These are phyloP conservation scores for Helicolenus hilgendorfi DNA, from an alignment of 2,797 vertebrate genomes.

Conservation along the genomic window DNA sequence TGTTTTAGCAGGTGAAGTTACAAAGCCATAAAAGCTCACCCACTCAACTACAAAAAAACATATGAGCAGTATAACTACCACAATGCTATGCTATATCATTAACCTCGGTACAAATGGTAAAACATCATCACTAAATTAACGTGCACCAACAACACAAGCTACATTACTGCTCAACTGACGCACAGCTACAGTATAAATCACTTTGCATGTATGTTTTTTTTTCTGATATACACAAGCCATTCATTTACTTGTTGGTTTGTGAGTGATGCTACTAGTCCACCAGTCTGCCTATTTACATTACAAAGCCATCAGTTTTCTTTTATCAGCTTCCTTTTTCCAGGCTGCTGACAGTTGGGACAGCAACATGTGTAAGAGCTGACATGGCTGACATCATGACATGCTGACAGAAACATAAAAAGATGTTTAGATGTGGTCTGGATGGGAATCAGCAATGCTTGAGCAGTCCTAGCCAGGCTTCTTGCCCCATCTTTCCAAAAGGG, in stretches of 20 bases:
- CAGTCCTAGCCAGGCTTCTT: neutral
- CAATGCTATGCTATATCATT: neutral
- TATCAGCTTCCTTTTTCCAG: constrained; percentile 33
- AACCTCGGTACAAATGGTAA: neutral
- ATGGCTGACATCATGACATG: constrained; percentile 40
- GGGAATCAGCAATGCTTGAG: neutral
- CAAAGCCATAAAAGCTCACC: too few species aligned
- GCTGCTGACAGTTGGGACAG: constrained; percentile 45
- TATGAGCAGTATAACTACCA: neutral
- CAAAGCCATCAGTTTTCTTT: constrained; percentile 38
- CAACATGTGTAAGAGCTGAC: constrained; percentile 53
- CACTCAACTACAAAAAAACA: neutral
- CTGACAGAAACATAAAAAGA: constrained; percentile 57
- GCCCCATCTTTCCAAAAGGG: neutral
- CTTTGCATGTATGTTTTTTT: neutral
- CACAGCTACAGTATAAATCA: neutral
- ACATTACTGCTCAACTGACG: neutral
- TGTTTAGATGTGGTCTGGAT: constrained; percentile 49
- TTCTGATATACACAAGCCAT: neutral
- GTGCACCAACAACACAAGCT: neutral
- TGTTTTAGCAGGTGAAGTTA: too few species aligned
- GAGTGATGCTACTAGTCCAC: neutral
- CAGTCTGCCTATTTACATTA: constrained; percentile 42
- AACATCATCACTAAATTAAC: neutral
- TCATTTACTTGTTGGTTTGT: constrained; percentile 10